Evolutionary conservation across 2,113 vertebrate genomes (phyloP).

Genomic region (Ceyx margarethae): DNA sequence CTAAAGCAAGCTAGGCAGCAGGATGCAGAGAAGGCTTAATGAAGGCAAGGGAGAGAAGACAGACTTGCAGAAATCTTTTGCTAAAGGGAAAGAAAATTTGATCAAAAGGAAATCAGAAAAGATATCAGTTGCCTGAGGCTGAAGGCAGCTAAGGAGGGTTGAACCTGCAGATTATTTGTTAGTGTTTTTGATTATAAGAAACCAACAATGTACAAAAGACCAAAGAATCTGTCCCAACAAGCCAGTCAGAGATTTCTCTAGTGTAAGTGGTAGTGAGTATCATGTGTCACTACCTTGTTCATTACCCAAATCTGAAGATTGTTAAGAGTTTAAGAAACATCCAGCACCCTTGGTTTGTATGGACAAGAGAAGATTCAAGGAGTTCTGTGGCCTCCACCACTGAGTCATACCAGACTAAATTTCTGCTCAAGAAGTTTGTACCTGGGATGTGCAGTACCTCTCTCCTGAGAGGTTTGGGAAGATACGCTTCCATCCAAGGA

Average conservation of each 20-base stretch:
- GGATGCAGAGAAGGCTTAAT: not conserved
- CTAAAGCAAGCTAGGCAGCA: not conserved
- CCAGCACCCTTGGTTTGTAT: not conserved
- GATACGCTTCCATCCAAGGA: conserved; percentile 90
- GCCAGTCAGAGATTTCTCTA: not conserved
- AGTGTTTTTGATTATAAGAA: not conserved
- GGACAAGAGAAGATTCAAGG: not conserved
- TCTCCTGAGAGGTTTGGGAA: conserved; percentile 83
- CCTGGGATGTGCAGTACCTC: conserved; percentile 87
- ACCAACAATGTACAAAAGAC: not conserved
- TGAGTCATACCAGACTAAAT: not conserved
- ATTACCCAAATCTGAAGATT: not conserved
- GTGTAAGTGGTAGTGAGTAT: not conserved
- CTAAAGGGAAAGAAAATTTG: not conserved
- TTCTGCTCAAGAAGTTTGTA: conserved; percentile 50
- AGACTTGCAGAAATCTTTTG: not conserved
- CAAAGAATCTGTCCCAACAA: not conserved
- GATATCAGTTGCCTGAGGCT: not conserved
- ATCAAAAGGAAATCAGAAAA: not conserved
- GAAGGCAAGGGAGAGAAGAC: not conserved
- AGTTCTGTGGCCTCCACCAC: not conserved
- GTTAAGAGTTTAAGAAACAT: not conserved
- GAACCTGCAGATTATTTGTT: not conserved
- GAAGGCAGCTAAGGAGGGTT: not conserved
- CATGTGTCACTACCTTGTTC: not conserved